A percentile compares a stretch with the other conserved stretches of the same genome.
These are phyloP conservation scores for Eleginops maclovinus DNA, from an alignment of 2,113 vertebrate species.

Conservation along the genomic window DNA sequence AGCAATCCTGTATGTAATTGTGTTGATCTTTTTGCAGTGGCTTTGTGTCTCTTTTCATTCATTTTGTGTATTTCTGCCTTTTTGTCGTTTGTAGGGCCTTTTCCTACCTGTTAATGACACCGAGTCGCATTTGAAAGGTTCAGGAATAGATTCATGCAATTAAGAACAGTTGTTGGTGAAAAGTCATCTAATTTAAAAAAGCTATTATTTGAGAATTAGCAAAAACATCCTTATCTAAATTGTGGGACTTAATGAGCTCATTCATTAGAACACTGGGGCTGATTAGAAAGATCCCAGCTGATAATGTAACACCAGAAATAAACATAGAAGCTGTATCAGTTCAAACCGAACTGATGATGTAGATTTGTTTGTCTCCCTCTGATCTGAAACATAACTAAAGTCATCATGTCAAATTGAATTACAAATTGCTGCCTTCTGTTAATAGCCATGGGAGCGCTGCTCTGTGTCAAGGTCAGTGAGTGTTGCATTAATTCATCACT, in stretches of 20 bases:
- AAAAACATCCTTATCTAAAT: not conserved
- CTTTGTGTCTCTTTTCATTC: too few relatives aligned
- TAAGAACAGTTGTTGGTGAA: not conserved
- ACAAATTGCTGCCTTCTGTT: not conserved
- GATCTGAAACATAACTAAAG: not conserved
- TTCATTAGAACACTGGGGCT: not conserved
- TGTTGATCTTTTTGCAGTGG: too few relatives aligned
- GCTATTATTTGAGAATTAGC: constrained; percentile 1
- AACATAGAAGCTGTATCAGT: not conserved
- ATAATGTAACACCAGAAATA: not conserved
- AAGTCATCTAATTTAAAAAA: not conserved
- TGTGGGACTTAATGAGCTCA: not conserved
- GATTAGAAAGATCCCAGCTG: not conserved
- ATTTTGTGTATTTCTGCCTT: too few relatives aligned
- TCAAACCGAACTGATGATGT: too few relatives aligned
- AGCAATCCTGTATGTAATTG: too few relatives aligned
- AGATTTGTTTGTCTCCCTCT: not conserved
- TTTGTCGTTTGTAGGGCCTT: too few relatives aligned
- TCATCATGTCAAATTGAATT: not conserved
- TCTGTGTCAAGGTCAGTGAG: not conserved
- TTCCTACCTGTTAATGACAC: too few relatives aligned
- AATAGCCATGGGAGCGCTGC: not conserved
- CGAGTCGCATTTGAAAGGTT: too few relatives aligned
- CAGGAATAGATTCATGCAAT: too few relatives aligned
- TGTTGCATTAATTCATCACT: not conserved